Base-by-base conservation (phyloP, 1,140 invertebrate genomes). In the Zaprionus nigranus region DNA sequence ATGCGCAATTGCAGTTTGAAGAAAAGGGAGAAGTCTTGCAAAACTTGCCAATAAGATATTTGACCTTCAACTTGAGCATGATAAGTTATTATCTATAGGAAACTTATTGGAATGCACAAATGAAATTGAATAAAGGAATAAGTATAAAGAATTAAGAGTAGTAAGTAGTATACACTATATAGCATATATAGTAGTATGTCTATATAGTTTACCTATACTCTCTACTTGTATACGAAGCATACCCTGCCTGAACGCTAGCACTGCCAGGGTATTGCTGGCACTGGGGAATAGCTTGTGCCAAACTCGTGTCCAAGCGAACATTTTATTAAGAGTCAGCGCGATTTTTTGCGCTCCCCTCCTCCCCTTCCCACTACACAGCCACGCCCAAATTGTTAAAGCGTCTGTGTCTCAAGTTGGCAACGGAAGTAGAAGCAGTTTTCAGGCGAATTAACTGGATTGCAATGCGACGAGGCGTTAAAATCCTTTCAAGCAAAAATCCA, bases 401-500 rank as follows among this genome's bases (percentile, higher is more conserved):
- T 22, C 46, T 20, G 46, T 22, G 20, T 49, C 20, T 20, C 20
- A 13, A 51, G 20, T 40, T 40, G 24, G 3, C 22, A 61, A 64
- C 30, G 26, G 4, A 58, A 34, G 54, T 5, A 58, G 17, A 43
- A 58, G 20, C 30, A 49, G 82, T 71, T 63, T 67, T 60, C 65
- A 83, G 60, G 81, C 61, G 82, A 85, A 85, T 84, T 84, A 85
- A 85, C 78, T 84, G 61, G 72, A 74, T 84, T 81, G 75, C 78
- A 85, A 85, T 73, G 67, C 79, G 86, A 87, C 79, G 79, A 87
- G 76, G 79, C 83, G 83, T 79, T 80, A 72, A 86, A 51, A 86
- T 77, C 73, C 72, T 71, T 79, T 86, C 62, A 54, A 64, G 36
- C 56, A 40, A 57, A 60, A 20, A 69, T 54, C 49, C 56, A 71